Base-by-base conservation (phyloP, 2,113 vertebrate genomes). In the Otus sunia region DNA sequence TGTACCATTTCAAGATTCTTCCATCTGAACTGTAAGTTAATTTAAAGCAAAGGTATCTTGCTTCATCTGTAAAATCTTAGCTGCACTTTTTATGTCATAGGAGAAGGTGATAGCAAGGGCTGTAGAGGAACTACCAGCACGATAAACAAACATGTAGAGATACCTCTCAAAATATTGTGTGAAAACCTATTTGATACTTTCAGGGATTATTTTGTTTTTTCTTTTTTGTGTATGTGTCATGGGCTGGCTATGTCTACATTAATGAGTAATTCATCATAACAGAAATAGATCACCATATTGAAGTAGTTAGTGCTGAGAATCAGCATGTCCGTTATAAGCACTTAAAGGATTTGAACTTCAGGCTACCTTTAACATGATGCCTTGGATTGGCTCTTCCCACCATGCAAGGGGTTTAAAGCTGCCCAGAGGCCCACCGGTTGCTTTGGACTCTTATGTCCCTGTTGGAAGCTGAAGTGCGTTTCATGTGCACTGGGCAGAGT, bases 301-400 rank as follows among this genome's bases (percentile, higher is more conserved):
- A 95, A 92, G 75, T 66, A 66, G 41, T 85, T 79, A 68, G 30
- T n/a, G 15, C 67, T 69, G 79, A 88, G 79, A 60, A 73, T 63
- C 63, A 72, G 27, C 18, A 10, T 34, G 26, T 72, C 88, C 21
- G 1, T 79, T 79, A 37, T 13, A 79, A 94, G 71, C 26, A n/a
- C 59, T 60, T 69, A 11, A 63, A 60, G 67, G 83, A 47, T 69
- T 80, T 95, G 86, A 95, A 83, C 83, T 88, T 92, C 91, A 91
- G 79, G 23, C 62, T 72, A 11, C 93, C 62, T 95, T 85, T 92
- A 85, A 82, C 37, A 52, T n/a, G 13, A 53, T 64, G 72, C 15
- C 30, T 94, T 73, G 75, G 56, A 30, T 1, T 76, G 83, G 50
- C 83, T 64, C 20, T 71, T 90, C 53, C 79, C 52, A 79, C 49